phyloP scores from a whole-genome alignment of 2,888 invertebrate genomes.

The Scaptodrosophila latifasciaeformis region DNA sequence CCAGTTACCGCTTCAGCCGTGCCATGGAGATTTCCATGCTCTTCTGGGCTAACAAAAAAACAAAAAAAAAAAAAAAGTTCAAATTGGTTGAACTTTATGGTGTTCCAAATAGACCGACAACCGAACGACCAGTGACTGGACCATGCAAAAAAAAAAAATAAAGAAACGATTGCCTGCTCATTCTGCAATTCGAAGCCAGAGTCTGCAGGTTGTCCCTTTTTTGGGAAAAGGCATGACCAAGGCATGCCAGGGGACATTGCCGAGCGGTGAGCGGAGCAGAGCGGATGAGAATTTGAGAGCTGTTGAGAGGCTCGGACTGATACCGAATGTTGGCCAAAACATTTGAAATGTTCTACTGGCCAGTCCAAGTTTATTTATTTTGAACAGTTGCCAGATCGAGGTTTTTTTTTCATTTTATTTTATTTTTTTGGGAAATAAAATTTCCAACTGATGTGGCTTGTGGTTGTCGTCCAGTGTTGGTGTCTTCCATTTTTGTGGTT shows the following conservation, averaged over 20 bases:
- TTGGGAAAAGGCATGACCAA: constrained; percentile 37
- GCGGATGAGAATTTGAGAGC: not conserved
- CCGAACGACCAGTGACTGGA: constrained; percentile 12
- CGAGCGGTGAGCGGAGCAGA: not conserved
- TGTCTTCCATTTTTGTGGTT: constrained; percentile 1
- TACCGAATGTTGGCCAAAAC: too few relatives aligned
- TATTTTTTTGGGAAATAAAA: too few relatives aligned
- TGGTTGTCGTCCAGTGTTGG: constrained; percentile 4
- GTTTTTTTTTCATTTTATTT: constrained; percentile 1
- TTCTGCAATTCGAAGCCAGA: constrained; percentile 6
- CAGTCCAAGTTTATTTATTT: too few relatives aligned
- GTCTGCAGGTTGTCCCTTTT: constrained; percentile 60
- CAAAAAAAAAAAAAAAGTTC: constrained; percentile 42
- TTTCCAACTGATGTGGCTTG: too few relatives aligned
- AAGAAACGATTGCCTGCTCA: constrained; percentile 38
- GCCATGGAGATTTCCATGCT: constrained; percentile 47
- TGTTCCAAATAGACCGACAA: constrained; percentile 59
- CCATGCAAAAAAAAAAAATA: constrained; percentile 18
- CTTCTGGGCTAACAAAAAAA: constrained; percentile 27
- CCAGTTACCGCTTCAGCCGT: constrained; percentile 15
- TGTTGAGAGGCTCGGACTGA: too few relatives aligned
- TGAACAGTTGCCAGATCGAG: too few relatives aligned
- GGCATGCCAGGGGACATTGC: constrained; percentile 26
- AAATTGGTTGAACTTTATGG: constrained; percentile 66
- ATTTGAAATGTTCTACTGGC: too few relatives aligned